phyloP scores from a whole-genome alignment of 2,113 vertebrate species.

The Parotia lawesii region DNA sequence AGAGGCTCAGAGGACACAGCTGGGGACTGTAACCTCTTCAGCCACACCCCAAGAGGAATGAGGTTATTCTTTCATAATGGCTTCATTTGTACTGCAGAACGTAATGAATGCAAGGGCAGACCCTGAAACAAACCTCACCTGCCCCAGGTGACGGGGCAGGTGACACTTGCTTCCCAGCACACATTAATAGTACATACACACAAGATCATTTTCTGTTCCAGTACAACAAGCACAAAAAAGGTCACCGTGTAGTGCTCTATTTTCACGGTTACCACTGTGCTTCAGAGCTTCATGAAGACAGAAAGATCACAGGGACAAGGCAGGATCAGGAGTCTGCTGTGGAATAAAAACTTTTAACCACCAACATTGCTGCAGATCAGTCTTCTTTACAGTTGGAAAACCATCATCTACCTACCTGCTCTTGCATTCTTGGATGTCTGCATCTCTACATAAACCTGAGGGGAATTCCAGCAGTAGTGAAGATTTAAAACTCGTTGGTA shows the following conservation, averaged over 20 bases:
- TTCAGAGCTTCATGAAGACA: background rate
- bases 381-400: background rate
- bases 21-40: background rate
- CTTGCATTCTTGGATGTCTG: background rate
- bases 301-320: background rate
- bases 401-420: background rate
- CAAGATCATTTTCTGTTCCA: background rate
- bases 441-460: background rate
- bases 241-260: accelerated
- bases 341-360: background rate
- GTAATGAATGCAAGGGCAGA: background rate
- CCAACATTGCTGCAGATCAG: background rate
- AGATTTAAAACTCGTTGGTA: background rate
- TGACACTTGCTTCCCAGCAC: background rate
- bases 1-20: background rate
- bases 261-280: background rate
- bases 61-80: background rate
- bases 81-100: accelerated
- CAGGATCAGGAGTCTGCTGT: background rate
- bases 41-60: background rate
- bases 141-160: background rate
- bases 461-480: background rate
- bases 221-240: background rate
- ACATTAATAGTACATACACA: background rate
- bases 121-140: background rate